phyloP scores from a whole-genome alignment of 2,888 invertebrate species.

The Beris morrisii region DNA sequence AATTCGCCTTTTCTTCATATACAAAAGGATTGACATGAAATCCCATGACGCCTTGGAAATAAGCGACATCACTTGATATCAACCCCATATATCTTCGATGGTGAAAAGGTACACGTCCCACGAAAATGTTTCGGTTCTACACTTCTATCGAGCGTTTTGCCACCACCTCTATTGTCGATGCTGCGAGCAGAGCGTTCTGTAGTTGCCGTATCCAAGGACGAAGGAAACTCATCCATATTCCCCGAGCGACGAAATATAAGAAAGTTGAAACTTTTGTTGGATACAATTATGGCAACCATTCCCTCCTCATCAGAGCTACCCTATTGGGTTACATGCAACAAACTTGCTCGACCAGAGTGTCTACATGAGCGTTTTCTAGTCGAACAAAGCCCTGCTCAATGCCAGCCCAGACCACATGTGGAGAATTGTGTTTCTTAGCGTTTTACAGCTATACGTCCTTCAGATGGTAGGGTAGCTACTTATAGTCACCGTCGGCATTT shows the following conservation, averaged over 20 bases:
- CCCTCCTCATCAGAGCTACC: conserved; percentile 28
- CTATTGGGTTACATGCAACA: conserved; percentile 38
- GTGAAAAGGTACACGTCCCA: conserved; percentile 24
- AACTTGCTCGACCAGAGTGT: conserved; percentile 40
- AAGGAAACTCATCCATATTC: conserved; percentile 9
- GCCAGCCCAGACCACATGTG: conserved; percentile 37
- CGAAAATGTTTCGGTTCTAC: conserved; percentile 21
- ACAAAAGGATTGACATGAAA: conserved; percentile 39
- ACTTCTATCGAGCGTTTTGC: conserved; percentile 4
- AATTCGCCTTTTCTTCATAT: conserved; percentile 36
- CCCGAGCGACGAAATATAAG: conserved; percentile 8
- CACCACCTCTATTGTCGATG: conserved; percentile 5
- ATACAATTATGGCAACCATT: conserved; percentile 36
- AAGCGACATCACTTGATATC: conserved; percentile 32
- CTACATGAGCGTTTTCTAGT: conserved; percentile 40
- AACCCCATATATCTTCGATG: conserved; percentile 25
- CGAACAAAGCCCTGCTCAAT: conserved; percentile 37
- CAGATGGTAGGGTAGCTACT: too few species aligned
- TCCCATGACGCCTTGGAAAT: conserved; percentile 36
- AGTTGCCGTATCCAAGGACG: conserved; percentile 12
- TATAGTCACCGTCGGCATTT: conserved; percentile 6
- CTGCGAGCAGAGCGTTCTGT: not conserved
- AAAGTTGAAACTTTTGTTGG: conserved; percentile 30
- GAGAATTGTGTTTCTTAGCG: conserved; percentile 33
- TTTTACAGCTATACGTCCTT: conserved; percentile 5